Conservation (phyloP, 2,888 invertebrate species). For the Ophion costatus region DNA sequence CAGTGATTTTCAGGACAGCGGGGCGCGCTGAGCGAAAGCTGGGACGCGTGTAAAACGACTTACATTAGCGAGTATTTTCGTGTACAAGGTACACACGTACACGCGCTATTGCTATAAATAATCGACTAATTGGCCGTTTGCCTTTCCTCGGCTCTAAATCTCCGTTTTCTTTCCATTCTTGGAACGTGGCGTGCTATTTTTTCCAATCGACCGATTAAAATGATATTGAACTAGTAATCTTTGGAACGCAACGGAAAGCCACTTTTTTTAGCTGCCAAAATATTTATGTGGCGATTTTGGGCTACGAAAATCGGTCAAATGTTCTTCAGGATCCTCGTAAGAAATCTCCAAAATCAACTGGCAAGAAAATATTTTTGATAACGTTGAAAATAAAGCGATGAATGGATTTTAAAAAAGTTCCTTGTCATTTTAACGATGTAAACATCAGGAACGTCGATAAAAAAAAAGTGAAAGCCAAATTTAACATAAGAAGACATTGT, state of each 20-base stretch:
- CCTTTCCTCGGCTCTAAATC: neutral
- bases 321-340: neutral
- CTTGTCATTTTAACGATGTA: no score
- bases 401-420: no score
- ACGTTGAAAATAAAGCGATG: no score
- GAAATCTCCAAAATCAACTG: neutral
- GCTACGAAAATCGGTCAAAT: neutral
- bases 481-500: no score
- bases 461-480: no score
- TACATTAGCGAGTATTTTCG: neutral
- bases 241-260: neutral
- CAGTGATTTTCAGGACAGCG: conserved; percentile 49
- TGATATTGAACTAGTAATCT: neutral
- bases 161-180: neutral
- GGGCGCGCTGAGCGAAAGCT: conserved; percentile 52
- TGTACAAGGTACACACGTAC: no score
- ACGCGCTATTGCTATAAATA: neutral
- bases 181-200: neutral
- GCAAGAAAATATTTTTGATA: no score
- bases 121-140: neutral
- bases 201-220: neutral
- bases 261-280: neutral
- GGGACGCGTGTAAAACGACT: conserved; percentile 30
- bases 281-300: neutral
- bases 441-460: no score